phyloP scores from a whole-genome alignment of 1,140 invertebrate genomes.

The Euwallacea similis region DNA sequence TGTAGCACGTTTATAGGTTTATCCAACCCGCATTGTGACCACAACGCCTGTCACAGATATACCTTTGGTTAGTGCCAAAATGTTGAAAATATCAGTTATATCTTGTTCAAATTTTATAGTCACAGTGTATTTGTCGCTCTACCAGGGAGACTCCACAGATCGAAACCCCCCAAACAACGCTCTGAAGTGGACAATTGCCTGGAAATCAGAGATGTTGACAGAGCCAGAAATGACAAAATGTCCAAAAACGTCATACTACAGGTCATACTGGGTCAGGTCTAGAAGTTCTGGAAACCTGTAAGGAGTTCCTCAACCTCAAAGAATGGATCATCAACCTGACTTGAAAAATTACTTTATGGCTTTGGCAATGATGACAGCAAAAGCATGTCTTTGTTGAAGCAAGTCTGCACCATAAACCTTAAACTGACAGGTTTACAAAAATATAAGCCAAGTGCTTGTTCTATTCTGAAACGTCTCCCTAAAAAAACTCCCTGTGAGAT shows the following conservation, averaged over 20 bases:
- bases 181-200: too few relatives aligned
- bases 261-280: background rate
- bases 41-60: too few relatives aligned
- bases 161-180: too few relatives aligned
- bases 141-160: too few relatives aligned
- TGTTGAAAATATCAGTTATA: too few relatives aligned
- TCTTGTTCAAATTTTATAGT: too few relatives aligned
- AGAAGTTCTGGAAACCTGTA: constrained; percentile 27
- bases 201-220: too few relatives aligned
- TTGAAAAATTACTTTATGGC: too few relatives aligned
- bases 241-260: background rate
- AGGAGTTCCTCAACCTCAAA: constrained; percentile 26
- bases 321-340: constrained; percentile 1
- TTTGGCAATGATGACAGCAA: background rate
- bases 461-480: background rate
- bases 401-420: constrained; percentile 13
- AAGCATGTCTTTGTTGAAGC: constrained; percentile 15
- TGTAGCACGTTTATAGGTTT: constrained; percentile 8
- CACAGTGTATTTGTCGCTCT: too few relatives aligned
- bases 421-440: constrained; percentile 1
- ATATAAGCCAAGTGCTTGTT: background rate
- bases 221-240: background rate
- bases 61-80: background rate
- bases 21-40: background rate
- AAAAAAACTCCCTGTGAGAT: background rate